Evolutionary conservation across 23 tunicate genomes (phyloP), one percentile per base, ranked within the genome.

Genomic region (Halocynthia roretzi): DNA sequence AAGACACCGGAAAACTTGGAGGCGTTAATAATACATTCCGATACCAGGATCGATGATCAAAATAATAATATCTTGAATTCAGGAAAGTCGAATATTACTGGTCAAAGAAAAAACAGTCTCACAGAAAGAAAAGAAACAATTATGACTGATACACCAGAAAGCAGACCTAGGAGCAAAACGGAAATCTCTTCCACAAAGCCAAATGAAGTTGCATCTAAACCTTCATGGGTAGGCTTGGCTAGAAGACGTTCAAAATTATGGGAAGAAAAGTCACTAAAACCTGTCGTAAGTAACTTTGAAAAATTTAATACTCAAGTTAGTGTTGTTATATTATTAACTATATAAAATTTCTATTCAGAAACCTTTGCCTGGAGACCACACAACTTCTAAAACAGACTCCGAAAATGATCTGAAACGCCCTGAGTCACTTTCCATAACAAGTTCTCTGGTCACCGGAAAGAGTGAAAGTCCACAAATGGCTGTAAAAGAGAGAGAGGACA

Each of bases 201-300:
- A 69, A 22, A 23, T 14, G 50, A 49, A 31, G 51, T 0, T 7
- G 51, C 54, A 8, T 0, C 64, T 22, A 58, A 49, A 48, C 77
- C 87, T 21, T 56, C 81, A 7, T 83, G 87, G 87, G 75, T 83
- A 50, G 56, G 71, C 8, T 19, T 83, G 74, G 87, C 87, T 19
- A 77, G 82, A 76, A 52, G 78, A 15, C 76, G 76, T 23, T 83
- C 87, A 8, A 83, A 69, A 54, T 54, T 66, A 23, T 83, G 87
- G 87, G 87, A 83, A 20, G 80, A 71, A 49, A 62, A 64, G 14
- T 7, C 56, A 8, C 8, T 31, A 54, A 71, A 17, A 9, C 63
- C 64, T 40, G 14, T 11, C 1, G 76, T 71, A 15, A 5, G 70
- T 65, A 20, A 31, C 44, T 31, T 31, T 4, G 4, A 4, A 31